These are phyloP conservation scores for Melieria omissa DNA, from an alignment of 2,888 invertebrate species.

Conservation along the genomic window DNA sequence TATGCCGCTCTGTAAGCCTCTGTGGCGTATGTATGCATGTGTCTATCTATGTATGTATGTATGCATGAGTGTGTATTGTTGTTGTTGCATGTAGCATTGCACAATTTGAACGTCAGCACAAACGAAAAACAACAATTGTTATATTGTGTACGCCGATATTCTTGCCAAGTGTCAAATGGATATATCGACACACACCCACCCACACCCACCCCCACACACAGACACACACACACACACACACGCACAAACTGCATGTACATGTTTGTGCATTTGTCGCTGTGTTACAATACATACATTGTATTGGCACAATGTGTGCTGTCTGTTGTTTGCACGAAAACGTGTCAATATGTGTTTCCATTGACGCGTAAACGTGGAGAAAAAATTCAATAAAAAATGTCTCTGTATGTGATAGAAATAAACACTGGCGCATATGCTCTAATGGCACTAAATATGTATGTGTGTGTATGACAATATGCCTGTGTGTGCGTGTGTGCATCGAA, in stretches of 20 bases:
- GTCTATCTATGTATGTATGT: conserved; percentile 22
- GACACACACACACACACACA: conserved; percentile 16
- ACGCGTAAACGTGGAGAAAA: conserved; percentile 10
- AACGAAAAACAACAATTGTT: conserved; percentile 1
- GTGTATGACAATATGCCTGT: neutral
- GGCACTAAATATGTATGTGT: neutral
- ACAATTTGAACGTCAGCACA: neutral
- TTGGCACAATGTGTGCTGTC: neutral
- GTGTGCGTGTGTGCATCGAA: conserved; percentile 8
- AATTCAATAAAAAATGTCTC: conserved; percentile 41
- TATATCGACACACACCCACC: neutral
- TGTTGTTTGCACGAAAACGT: no score
- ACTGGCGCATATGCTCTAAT: neutral
- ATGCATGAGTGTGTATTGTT: conserved; percentile 32
- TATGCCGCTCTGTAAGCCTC: conserved; percentile 35
- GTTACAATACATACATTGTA: conserved; percentile 17
- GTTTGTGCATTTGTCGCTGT: conserved; percentile 26
- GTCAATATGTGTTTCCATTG: no score
- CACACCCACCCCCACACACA: neutral
- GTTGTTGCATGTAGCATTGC: conserved; percentile 7
- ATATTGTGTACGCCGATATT: neutral
- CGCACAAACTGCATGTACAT: neutral
- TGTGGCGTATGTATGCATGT: conserved; percentile 38
- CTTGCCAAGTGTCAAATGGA: conserved; percentile 21
- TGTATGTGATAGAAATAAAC: conserved; percentile 25